Evolutionary conservation across 2,113 vertebrate genomes (phyloP), one percentile per base, ranked within the genome.

Genomic region (Amazona guildingii): DNA sequence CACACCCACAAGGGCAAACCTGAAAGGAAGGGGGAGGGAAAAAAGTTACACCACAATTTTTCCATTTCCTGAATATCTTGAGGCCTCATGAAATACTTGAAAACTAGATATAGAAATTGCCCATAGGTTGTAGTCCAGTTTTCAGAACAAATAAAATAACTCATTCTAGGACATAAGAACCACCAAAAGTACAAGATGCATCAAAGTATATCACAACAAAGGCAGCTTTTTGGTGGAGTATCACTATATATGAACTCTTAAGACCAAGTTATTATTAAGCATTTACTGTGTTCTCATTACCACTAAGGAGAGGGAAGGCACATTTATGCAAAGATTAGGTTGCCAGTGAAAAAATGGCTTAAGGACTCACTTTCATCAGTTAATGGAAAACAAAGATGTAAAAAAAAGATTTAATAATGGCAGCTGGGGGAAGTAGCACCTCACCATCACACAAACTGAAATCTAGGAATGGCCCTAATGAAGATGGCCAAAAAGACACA

Each of bases 1-100:
- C 92, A 99, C 99, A 97, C 99, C 99, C 94, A 99, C 99, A 90
- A 99, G 98, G 27, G 99, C 99, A 98, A 99, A 99, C 88, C 99
- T 99, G 95, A 63, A 96, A 95, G 35, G 21, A n/a, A 59, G 33
- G 33, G 18, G 13, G 33, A 82, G 52, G 7, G 52, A 84, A 90
- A 83, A 61, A 72, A 51, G 44, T 75, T 57, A 41, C 18, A 88
- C 8, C 17, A 54, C 10, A 13, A 3, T 51, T 74, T 35, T 61
- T 20, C 54, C 31, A 43, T 41, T 84, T 86, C 43, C n/a, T 72
- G 25, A 28, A 73, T 33, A 89, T 57, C 25, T 37, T 59, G 62
- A 78, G 2, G 3, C 49, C 41, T 83, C 35, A 23, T 33, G 23
- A 63, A 69, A 77, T 13, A 85, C 37, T 62, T 83, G 14, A 85